Evolutionary conservation across 2,113 vertebrate species (phyloP), one percentile per base, ranked within the genome.

Genomic region (Osmerus eperlanus): DNA sequence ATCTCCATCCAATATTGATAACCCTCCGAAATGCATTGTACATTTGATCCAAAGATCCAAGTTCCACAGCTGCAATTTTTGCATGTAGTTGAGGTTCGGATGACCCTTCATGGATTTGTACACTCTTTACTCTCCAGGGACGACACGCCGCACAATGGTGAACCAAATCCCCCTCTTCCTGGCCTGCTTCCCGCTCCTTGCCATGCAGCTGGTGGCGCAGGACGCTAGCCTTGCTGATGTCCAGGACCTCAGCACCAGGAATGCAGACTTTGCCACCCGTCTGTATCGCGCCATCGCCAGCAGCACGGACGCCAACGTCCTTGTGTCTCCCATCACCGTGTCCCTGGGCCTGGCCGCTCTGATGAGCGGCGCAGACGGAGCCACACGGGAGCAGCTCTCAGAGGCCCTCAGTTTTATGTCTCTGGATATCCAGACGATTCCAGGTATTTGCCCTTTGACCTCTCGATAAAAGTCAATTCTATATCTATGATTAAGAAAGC

Each of bases 281-380:
- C 78, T 96, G 62, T 96, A 95, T 74, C 88, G 91, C n/a, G 92
- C 86, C 72, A 87, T 95, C 16, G 90, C 95, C 15, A 74, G 91
- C 76, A 87, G 77, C 9, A 91, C 92, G 0, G 94, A 97, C 0
- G 84, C 93, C 14, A 99, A 97, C 1, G 72, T 96, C 4, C 83
- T 94, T 15, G 79, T 96, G 77, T 95, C 93, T 0, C 92, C 93
- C 0, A 63, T 94, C 14, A 85, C 91, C 0, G 25, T 94, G 36
- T 89, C 93, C 11, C 65, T 84, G 11, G 85, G 84, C 1, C 77
- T 97, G 78, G 79, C 84, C 0, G 81, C 89, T 2, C 79, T 94
- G 52, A 80, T 88, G 66, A 76, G 85, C 47, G 94, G 90, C 51
- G 66, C 92, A 7, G 12, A 21, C 0, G 94, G 92, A 2, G 55